phyloP scores from a whole-genome alignment of 2,113 vertebrate species.

The Odontesthes bonariensis region DNA sequence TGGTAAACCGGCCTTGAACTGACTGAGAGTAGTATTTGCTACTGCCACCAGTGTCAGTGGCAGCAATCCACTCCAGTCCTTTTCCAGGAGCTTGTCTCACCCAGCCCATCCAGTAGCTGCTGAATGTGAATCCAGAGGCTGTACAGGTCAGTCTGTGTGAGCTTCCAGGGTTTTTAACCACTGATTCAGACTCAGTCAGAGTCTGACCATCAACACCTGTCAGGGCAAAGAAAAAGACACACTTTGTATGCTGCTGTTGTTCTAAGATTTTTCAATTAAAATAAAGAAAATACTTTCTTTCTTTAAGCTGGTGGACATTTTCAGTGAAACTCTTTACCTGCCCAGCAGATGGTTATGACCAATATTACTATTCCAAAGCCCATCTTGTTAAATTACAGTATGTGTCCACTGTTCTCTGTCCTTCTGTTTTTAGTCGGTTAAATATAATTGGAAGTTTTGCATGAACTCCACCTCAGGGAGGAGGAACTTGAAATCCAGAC shows the following conservation, averaged over 20 bases:
- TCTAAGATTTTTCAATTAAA: no score
- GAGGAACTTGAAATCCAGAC: background rate
- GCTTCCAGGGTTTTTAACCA: background rate
- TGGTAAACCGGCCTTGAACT: no score
- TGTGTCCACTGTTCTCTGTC: background rate
- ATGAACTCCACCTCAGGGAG: background rate
- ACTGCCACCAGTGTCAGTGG: no score
- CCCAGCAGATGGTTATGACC: background rate
- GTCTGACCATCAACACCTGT: constrained; percentile 34
- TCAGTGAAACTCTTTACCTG: background rate
- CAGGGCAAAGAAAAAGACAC: background rate
- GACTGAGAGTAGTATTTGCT: no score
- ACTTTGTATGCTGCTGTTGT: no score
- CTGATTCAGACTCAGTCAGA: constrained; percentile 36
- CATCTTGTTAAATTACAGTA: background rate
- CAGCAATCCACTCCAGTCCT: no score
- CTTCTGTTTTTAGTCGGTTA: background rate
- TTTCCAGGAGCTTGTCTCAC: no score
- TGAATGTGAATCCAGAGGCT: no score
- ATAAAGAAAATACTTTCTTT: no score
- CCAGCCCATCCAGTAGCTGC: no score
- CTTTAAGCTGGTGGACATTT: no score
- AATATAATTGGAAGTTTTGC: background rate
- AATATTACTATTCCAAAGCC: background rate
- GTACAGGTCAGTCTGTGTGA: constrained; percentile 8